These are phyloP conservation scores for Zoanthus solanderi DNA, from an alignment of 92 coral and sea anemone genomes.

Conservation along the genomic window DNA sequence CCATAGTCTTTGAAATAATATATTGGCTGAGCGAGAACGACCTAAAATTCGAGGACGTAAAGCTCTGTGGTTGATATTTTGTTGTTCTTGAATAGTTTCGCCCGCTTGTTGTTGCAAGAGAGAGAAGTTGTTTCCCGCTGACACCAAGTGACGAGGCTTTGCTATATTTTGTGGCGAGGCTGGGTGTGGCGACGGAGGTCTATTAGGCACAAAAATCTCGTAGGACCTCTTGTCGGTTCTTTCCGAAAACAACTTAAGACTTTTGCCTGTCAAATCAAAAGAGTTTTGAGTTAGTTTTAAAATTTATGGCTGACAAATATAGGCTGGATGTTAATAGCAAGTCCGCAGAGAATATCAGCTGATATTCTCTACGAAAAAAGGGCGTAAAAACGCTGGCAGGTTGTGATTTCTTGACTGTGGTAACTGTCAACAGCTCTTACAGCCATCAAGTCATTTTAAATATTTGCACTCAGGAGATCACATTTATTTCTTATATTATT, in stretches of 20 bases:
- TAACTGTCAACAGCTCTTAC: too few relatives aligned
- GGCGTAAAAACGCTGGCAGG: too few relatives aligned
- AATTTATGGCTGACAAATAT: background rate
- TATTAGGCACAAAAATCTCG: background rate
- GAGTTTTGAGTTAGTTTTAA: background rate
- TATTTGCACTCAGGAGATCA: too few relatives aligned
- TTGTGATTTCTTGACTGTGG: too few relatives aligned
- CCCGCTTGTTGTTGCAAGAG: slow-evolving; percentile 5
- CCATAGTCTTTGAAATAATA: background rate
- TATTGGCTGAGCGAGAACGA: slow-evolving; percentile 6
- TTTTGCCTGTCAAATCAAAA: background rate
- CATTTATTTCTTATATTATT: too few relatives aligned
- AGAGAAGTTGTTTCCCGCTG: background rate
- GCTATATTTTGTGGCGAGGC: background rate
- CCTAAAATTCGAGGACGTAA: slow-evolving; percentile 3
- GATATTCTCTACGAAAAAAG: too few relatives aligned
- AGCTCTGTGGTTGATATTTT: background rate
- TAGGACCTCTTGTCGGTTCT: background rate
- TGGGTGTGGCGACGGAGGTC: slow-evolving; percentile 22
- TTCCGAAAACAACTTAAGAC: slow-evolving; percentile 11
- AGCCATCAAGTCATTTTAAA: too few relatives aligned
- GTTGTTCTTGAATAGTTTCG: background rate
- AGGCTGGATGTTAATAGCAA: too few relatives aligned
- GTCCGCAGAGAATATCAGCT: too few relatives aligned
- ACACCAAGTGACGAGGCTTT: background rate